Evolutionary conservation across 1,140 invertebrate genomes (phyloP).

Genomic region (Ridgeia piscesae): DNA sequence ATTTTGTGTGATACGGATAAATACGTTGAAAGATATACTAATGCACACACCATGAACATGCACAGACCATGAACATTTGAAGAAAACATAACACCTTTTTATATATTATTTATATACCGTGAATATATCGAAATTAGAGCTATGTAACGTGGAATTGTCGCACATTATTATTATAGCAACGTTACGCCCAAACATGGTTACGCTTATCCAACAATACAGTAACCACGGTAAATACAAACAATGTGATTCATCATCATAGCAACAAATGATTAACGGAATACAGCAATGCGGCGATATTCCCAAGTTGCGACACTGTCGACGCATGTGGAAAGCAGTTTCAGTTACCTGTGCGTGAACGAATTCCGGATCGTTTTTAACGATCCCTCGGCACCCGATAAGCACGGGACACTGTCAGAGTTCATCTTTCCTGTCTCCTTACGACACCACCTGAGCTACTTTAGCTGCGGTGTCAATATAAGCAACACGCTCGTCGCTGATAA

Average conservation of each 20-base stretch:
- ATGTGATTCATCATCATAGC: background rate
- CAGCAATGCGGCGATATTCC: background rate
- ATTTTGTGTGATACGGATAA: too few species aligned
- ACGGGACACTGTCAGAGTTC: background rate
- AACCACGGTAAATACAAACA: background rate
- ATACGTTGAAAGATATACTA: too few species aligned
- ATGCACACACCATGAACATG: too few species aligned
- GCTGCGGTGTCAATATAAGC: background rate
- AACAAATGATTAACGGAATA: background rate
- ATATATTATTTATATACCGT: too few species aligned
- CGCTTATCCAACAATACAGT: background rate
- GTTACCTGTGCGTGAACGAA: background rate
- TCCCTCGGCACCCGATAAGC: background rate
- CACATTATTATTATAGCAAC: background rate
- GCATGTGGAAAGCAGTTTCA: background rate
- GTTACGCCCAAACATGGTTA: background rate
- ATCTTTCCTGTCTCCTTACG: background rate
- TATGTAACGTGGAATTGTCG: background rate
- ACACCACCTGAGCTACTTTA: background rate
- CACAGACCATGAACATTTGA: too few species aligned
- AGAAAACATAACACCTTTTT: too few species aligned
- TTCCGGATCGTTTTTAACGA: background rate
- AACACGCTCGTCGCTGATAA: background rate
- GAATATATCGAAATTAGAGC: too few species aligned
- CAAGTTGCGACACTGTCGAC: background rate